A percentile compares a stretch with the other conserved stretches of the same genome.
Conservation (phyloP, 2,113 vertebrate species). For the Callopanchax toddi region DNA sequence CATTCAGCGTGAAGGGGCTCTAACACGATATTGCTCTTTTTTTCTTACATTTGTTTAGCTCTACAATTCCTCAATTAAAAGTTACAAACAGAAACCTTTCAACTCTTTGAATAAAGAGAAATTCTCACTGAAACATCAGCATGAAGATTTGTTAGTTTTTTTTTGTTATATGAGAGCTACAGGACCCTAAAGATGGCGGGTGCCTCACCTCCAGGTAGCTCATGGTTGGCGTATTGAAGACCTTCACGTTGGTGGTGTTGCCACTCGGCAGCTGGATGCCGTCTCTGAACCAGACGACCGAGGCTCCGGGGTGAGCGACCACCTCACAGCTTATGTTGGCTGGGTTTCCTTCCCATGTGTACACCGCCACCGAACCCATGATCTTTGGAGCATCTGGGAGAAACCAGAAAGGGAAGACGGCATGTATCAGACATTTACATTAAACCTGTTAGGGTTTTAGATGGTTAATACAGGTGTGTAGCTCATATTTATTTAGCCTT, state of each 20-base stretch:
- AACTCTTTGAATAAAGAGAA: too few relatives aligned
- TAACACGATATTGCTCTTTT: too few relatives aligned
- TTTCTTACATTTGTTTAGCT: too few relatives aligned
- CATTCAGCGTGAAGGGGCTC: too few relatives aligned
- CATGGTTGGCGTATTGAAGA: slow-evolving; percentile 85
- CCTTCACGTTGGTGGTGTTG: slow-evolving; percentile 92
- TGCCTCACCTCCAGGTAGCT: slow-evolving; percentile 91
- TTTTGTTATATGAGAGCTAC: neutral
- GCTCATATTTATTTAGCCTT: too few relatives aligned
- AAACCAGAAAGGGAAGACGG: slow-evolving; percentile 3
- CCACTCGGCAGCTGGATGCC: slow-evolving; percentile 87
- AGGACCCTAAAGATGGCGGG: neutral
- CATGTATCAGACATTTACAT: neutral
- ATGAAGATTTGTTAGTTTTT: too few relatives aligned
- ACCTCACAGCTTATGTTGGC: slow-evolving; percentile 96
- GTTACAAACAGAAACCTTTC: too few relatives aligned
- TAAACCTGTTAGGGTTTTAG: too few relatives aligned
- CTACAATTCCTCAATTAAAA: too few relatives aligned
- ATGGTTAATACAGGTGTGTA: too few relatives aligned
- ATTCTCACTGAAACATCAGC: neutral
- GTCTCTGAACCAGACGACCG: slow-evolving; percentile 91
- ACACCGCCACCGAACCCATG: slow-evolving; percentile 84
- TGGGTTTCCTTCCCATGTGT: slow-evolving; percentile 95
- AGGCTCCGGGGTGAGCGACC: slow-evolving; percentile 89
- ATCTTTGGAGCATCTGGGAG: slow-evolving; percentile 93